phyloP scores from a whole-genome alignment of 1,140 invertebrate species.

The Drosophila dunni region DNA sequence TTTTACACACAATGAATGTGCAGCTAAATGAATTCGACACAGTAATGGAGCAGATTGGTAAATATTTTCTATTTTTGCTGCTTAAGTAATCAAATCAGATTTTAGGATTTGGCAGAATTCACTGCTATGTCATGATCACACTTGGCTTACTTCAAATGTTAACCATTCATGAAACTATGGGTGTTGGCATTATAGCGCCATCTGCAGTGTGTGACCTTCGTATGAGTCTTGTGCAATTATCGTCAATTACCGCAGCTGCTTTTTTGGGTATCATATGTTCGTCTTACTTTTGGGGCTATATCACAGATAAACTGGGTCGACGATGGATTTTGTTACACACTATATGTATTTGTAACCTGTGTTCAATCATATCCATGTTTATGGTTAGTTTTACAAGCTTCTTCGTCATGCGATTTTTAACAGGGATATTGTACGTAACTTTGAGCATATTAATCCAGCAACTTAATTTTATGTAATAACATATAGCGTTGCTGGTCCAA shows the following conservation, averaged over 20 bases:
- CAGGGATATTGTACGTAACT: conserved; percentile 65
- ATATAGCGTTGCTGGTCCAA: conserved; percentile 60
- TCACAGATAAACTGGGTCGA: conserved; percentile 88
- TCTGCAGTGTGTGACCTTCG: conserved; percentile 78
- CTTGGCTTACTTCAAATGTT: conserved; percentile 68
- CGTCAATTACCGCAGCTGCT: conserved; percentile 64
- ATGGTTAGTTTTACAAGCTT: conserved; percentile 50
- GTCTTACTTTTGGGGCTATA: conserved; percentile 88
- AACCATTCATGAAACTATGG: conserved; percentile 72
- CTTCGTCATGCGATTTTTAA: conserved; percentile 60
- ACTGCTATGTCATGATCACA: conserved; percentile 55
- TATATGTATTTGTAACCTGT: conserved; percentile 51
- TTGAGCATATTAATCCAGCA: not conserved
- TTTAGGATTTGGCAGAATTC: conserved; percentile 60
- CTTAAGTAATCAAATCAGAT: not conserved
- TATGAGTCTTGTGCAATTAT: conserved; percentile 73
- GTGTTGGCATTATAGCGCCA: conserved; percentile 64
- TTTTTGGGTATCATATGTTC: conserved; percentile 86
- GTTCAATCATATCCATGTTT: conserved; percentile 62
- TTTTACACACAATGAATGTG: not conserved
- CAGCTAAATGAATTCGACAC: conserved; percentile 51
- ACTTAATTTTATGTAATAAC: not conserved
- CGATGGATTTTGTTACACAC: conserved; percentile 85
- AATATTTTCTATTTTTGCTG: not conserved
- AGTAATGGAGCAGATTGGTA: conserved; percentile 68